Evolutionary conservation across 2,113 vertebrate genomes (phyloP), one percentile per base, ranked within the genome.

Genomic region (Gadus chalcogrammus): DNA sequence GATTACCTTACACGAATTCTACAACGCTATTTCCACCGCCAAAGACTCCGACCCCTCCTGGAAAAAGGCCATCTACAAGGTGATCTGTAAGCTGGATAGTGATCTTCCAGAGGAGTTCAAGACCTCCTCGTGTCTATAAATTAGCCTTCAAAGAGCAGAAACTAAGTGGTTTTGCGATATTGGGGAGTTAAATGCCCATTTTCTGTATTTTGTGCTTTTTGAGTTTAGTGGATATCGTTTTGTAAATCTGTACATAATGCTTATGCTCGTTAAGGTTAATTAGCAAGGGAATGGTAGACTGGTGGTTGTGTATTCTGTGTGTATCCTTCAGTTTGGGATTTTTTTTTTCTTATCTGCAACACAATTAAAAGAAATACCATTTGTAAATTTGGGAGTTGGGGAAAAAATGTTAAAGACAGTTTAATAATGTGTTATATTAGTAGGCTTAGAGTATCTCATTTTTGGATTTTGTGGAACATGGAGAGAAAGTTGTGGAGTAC

Each of bases 61-160:
- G 97, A 99, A 99, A 83, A 99, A 99, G 88, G 93, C 95, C 76
- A 99, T 98, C 84, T 99, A 99, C 90, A 99, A 99, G 91, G 95
- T 97, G 27, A 99, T 99, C 92, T 97, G 96, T 20, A 99, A 98
- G 90, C 91, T 98, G 84, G 97, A 98, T 91, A 95, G 93, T 8
- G 93, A 96, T 63, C 94, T 98, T 65, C 97, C 97, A 0, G 95
- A 96, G 31, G 92, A 90, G 62, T 96, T 99, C 89, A 98, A 96
- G 90, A 94, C 94, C 0, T 83, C 93, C 4, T 85, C 87, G 67
- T 95, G 91, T 79, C 85, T 94, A 85, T 94, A 93, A 79, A 67
- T 35, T 12, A 4, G 4, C 12, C 20, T 15, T 22, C 42, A 11
- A 48, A 48, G 11, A 48, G 42, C 42, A 48, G 11, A 9, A 48